Evolutionary conservation across 2,113 vertebrate genomes (phyloP).

Genomic region (Megaceryle maxima): DNA sequence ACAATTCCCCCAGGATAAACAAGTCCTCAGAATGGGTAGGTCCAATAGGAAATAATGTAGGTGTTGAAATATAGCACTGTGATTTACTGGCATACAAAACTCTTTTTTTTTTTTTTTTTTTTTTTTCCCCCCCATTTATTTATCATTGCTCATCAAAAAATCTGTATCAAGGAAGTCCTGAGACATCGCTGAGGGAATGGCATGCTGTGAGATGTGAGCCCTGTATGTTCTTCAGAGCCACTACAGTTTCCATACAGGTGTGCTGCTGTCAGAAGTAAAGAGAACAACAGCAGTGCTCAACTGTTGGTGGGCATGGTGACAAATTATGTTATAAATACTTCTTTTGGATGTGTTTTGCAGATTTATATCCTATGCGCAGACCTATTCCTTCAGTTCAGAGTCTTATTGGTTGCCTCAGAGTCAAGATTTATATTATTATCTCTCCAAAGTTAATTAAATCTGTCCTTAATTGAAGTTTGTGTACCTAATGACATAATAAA

Average conservation of each 20-base stretch:
- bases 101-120: no score
- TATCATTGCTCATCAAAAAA: neutral
- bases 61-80: neutral
- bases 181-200: no score
- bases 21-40: neutral
- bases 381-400: neutral
- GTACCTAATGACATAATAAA: neutral
- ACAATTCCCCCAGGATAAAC: neutral
- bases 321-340: neutral
- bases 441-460: neutral
- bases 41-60: neutral
- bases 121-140: neutral
- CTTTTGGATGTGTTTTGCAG: neutral
- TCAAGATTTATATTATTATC: neutral
- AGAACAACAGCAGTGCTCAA: neutral
- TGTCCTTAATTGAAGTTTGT: neutral
- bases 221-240: neutral
- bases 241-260: no score
- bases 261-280: neutral
- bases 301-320: fast-evolving
- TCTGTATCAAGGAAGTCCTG: fast-evolving
- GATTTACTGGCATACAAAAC: neutral
- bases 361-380: neutral
- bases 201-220: neutral
- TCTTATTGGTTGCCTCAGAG: neutral